Base-by-base conservation (phyloP, 1,140 invertebrate species). In the Ceratosolen fusciceps region DNA sequence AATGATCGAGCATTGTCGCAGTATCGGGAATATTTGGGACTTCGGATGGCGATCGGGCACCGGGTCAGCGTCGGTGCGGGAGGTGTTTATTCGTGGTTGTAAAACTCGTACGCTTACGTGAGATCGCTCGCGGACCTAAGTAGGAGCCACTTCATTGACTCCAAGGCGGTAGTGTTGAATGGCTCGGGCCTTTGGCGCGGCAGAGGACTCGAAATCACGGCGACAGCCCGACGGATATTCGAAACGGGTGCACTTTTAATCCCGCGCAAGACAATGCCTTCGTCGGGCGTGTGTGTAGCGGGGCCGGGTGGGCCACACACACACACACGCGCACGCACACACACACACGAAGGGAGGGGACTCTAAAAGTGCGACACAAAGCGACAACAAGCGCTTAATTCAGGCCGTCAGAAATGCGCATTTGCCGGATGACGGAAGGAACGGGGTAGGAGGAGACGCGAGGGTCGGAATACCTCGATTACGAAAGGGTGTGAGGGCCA, bases 401-500 rank as follows among this genome's bases (percentile, higher is more conserved):
- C 78, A 75, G 78, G 34, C 29, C 29, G 62, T 75, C 65, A 62
- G 43, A 80, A 80, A 80, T 75, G 73, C 60, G 77, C 72, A 79
- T 74, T 79, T 79, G 77, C 60, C 49, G 34, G 29, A 70, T 52
- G 29, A n/a, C n/a, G 47, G 19, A 16, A 43, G n/a, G 10, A 31
- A 67, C 37, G 12, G 3, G 16, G 67, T 2, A 54, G 4, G 31
- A 19, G 39, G 21, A 29, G 2, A 12, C 72, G 10, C 31, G 56
- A 47, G 37, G 56, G 56, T 74, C n/a, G 56, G 24, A 49, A 39
- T 43, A 39, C 43, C 60, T 37, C 58, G 29, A 52, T 67, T 58
- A 26, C 74, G 56, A 67, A 67, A 43, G 74, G 74, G 74, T 52
- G 58, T n/a, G 52, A 52, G n/a, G 26, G 24, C 54, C n/a, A 19